Evolutionary conservation across 1,140 invertebrate genomes (phyloP).

Genomic region (Pygmarrhopalites habei): DNA sequence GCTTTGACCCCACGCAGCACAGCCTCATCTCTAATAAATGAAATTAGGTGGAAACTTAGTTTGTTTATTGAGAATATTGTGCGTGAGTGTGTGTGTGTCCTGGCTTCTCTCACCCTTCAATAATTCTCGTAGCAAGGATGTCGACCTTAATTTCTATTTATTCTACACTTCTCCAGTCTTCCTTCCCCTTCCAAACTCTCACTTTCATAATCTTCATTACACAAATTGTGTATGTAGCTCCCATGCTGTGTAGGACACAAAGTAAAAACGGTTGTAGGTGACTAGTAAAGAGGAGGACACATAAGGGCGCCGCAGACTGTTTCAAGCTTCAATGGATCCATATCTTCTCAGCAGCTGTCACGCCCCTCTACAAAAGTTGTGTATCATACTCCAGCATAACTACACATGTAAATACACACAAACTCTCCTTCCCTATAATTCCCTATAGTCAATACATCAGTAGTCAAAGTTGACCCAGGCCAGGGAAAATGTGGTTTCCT

Average conservation of each 20-base stretch:
- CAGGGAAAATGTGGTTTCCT: no score
- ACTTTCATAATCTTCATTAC: no score
- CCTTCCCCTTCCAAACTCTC: constrained; percentile 5
- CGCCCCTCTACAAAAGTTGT: constrained; percentile 2
- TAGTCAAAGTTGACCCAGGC: no score
- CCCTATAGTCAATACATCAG: no score
- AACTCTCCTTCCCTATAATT: no score
- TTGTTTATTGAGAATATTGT: constrained; percentile 11
- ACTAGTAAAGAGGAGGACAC: neutral
- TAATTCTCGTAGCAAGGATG: constrained; percentile 4
- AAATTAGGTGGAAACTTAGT: constrained; percentile 9
- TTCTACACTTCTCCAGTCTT: constrained; percentile 18
- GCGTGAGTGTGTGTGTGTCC: no score
- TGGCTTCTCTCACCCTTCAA: constrained; percentile 5
- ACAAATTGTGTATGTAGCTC: no score
- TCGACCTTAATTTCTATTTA: constrained; percentile 27
- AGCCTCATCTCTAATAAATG: constrained; percentile 3
- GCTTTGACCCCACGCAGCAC: constrained; percentile 7
- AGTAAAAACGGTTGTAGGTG: no score
- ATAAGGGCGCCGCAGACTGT: neutral
- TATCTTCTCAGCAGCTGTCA: constrained; percentile 3
- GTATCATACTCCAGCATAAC: neutral
- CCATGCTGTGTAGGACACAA: no score
- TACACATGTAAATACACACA: no score
- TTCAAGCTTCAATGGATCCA: neutral